A percentile compares a stretch with the other conserved stretches of the same genome.
Evolutionary conservation across 2,113 vertebrate species (phyloP).

Genomic region (Salvelinus alpinus): DNA sequence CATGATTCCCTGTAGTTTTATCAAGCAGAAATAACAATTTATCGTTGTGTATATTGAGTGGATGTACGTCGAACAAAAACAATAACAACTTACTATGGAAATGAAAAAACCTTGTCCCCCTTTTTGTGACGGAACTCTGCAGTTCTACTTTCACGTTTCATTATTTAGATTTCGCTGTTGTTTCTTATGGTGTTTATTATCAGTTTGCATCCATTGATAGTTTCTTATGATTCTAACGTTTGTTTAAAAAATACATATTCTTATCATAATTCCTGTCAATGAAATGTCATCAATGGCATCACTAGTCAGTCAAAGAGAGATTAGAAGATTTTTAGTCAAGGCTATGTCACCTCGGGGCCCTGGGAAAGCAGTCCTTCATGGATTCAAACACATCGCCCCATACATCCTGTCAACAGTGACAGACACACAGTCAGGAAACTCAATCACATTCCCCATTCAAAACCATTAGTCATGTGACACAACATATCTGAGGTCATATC

Average conservation of each 20-base stretch:
- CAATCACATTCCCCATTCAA: neutral
- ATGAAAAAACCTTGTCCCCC: slow-evolving; percentile 46
- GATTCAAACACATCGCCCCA: slow-evolving; percentile 19
- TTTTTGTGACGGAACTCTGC: slow-evolving; percentile 42
- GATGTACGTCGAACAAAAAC: slow-evolving; percentile 59
- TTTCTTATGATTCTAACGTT: neutral
- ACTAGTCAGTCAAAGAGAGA: neutral
- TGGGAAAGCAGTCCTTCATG: slow-evolving; percentile 5
- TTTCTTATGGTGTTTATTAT: neutral
- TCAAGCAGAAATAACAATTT: slow-evolving; percentile 68
- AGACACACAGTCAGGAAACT: neutral
- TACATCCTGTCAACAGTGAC: slow-evolving; percentile 2
- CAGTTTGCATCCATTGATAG: neutral
- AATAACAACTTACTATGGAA: slow-evolving; percentile 53
- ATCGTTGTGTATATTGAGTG: slow-evolving; percentile 69
- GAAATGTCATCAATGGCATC: neutral
- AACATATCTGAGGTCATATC: neutral
- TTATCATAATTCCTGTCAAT: neutral
- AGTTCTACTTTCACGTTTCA: neutral
- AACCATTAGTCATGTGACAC: neutral
- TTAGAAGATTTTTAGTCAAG: neutral
- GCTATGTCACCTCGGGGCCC: slow-evolving; percentile 3
- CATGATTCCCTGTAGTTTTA: slow-evolving; percentile 80
- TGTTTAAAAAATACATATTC: neutral
- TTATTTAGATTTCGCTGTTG: neutral